Base-by-base conservation (phyloP, 2,797 vertebrate genomes). In the Echeneis naucrates region DNA sequence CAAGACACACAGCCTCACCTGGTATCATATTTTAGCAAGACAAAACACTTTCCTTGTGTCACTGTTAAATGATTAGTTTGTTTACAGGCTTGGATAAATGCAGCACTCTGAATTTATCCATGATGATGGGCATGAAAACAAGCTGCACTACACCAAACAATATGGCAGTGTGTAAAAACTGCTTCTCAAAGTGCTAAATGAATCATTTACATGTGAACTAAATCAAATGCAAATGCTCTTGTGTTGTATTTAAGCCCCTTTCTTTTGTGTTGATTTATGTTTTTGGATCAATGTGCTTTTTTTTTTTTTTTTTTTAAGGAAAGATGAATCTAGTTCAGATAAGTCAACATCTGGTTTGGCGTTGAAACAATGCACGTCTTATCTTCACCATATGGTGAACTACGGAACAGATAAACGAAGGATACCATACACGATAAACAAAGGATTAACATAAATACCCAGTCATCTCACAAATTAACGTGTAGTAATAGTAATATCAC, bases 1-100 rank as follows among this genome's bases (percentile, higher is more conserved):
- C 93, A 95, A 91, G 95, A 96, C 92, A 92, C 83, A 92, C 94
- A 88, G 94, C 92, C 94, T 98, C 94, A 97, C 95, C 94, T 96
- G 96, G 93, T 94, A 94, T 94, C 94, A 94, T 95, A 93, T 95
- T 96, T 96, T 95, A 94, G 87, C 50, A 40, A 80, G 83, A 89
- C 81, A 94, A 95, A 95, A 94, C 92, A 90, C 92, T 95, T 94
- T 90, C 90, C 90, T 89, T 72, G 62, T 65, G 56, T 83, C 67
- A 75, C 75, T 55, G 62, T 54, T 84, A 89, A 88, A 89, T 83
- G 78, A 86, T 90, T 63, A 77, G 81, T 87, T 83, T 86, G 77
- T 85, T 90, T 79, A 78, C 71, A 8, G 70, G 72, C 59, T 80
- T 3, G 17, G 64, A 81, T 81, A 81, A 83, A 84, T 63, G 72